phyloP scores from a whole-genome alignment of 2,797 vertebrate species.

The Acanthurus lineatus region DNA sequence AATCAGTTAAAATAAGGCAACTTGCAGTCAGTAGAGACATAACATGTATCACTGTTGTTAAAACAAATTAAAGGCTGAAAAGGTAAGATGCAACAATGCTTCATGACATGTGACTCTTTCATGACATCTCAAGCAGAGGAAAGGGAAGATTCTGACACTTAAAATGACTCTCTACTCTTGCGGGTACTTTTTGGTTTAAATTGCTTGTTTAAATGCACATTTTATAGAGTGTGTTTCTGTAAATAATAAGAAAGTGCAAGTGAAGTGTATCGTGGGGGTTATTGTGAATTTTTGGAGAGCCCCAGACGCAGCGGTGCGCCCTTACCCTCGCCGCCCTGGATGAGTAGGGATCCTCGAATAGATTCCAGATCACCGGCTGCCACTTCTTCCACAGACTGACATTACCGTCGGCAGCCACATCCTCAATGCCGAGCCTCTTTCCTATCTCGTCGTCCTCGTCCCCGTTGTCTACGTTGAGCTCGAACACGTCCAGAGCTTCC shows the following conservation, averaged over 20 bases:
- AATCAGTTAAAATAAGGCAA: neutral
- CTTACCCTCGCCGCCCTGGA: constrained; percentile 98
- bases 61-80: neutral
- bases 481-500: constrained; percentile 97
- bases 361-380: constrained; percentile 95
- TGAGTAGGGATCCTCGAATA: constrained; percentile 99
- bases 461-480: constrained; percentile 87
- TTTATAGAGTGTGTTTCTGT: neutral
- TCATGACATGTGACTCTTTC: neutral
- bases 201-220: fast-evolving
- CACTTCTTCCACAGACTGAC: constrained; percentile 92
- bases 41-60: fast-evolving
- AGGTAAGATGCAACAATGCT: neutral
- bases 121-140: no score
- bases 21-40: neutral
- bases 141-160: constrained; percentile 9
- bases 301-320: constrained; percentile 51
- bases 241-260: neutral
- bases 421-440: constrained; percentile 92
- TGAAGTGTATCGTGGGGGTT: neutral
- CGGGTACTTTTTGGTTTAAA: neutral
- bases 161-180: neutral
- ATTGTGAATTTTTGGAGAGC: constrained; percentile 28
- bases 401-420: constrained; percentile 86
- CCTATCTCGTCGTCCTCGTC: constrained; percentile 87